Conservation (phyloP, 2,888 invertebrate genomes). For the Amphipyra berbera region DNA sequence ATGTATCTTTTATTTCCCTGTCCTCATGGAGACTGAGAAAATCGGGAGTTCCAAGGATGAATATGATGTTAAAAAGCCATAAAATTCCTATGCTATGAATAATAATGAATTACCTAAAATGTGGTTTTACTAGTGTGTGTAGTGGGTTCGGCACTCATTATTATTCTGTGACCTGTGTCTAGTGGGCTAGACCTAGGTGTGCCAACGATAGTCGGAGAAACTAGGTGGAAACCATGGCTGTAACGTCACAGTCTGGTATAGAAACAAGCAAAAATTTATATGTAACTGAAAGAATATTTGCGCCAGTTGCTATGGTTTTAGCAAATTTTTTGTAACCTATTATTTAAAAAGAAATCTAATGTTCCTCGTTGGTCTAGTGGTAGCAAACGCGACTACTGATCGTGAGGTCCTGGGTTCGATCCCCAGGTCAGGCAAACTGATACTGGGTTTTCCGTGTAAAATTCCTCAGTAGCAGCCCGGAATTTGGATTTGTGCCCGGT, state of each 20-base stretch:
- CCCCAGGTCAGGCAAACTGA: no score
- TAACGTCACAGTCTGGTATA: conserved; percentile 13
- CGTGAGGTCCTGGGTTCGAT: no score
- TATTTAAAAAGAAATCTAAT: no score
- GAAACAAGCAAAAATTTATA: neutral
- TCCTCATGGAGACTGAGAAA: conserved; percentile 7
- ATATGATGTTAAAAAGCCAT: conserved; percentile 9
- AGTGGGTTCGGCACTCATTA: conserved; percentile 32
- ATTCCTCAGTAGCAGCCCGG: no score
- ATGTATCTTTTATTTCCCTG: no score
- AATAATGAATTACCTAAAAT: conserved; percentile 27
- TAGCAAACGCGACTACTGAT: no score
- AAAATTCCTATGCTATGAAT: conserved; percentile 20
- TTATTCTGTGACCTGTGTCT: conserved; percentile 32
- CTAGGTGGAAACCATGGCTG: conserved; percentile 24
- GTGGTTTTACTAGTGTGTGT: conserved; percentile 21
- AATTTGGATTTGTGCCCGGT: no score
- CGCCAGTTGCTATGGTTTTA: neutral
- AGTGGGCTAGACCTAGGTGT: conserved; percentile 23
- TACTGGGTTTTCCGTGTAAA: no score
- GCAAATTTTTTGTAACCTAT: no score
- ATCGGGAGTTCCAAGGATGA: conserved; percentile 17
- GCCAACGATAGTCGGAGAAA: conserved; percentile 10
- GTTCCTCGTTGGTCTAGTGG: no score
- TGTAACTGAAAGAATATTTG: neutral